Evolutionary conservation across 1,140 invertebrate genomes (phyloP), one percentile per base, ranked within the genome.

Genomic region (Batillaria attramentaria): DNA sequence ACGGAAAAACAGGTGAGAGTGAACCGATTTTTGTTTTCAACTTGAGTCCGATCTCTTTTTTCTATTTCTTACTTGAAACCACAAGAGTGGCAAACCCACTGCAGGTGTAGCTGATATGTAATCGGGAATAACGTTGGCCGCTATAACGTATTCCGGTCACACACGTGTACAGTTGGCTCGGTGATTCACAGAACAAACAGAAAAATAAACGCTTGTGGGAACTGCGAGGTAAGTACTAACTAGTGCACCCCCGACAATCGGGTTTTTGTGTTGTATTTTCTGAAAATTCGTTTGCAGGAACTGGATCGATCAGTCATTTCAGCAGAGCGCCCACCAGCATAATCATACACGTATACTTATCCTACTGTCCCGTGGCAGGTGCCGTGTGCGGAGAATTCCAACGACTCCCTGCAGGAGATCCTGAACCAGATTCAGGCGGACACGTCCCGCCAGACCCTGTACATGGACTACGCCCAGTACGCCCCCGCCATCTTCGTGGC

Each of bases 401-500:
- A 60, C 43, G 50, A 60, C 50, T 57, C 72, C 18, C 31, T 60
- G 46, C 46, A 50, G 18, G 46, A 60, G 0, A 46, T 2, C 3
- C n/a, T 50, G 16, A 57, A 57, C 46, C 16, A 24, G 18, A 37
- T 73, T 20, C 72, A 73, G 46, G 20, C 46, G 24, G 16, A 73
- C 13, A 35, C 46, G 1, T 54, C 72, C 35, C 46, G n/a, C 3
- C 31, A 57, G 46, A 6, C 31, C 20, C 13, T 73, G 4, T 60
- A 35, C 46, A 8, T 73, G 31, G 33, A 24, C 46, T 39, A 18
- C 35, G 20, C 50, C 31, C 46, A 39, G 16, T 73, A 5, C 72
- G n/a, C 60, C 46, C 60, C 60, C 6, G 57, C 42, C 57, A 28
- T 66, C 43, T 70, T 81, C 72, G 42, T 70, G 1, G 74, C 69